Conservation (phyloP, 2,888 invertebrate genomes). For the Pandemis heparana region DNA sequence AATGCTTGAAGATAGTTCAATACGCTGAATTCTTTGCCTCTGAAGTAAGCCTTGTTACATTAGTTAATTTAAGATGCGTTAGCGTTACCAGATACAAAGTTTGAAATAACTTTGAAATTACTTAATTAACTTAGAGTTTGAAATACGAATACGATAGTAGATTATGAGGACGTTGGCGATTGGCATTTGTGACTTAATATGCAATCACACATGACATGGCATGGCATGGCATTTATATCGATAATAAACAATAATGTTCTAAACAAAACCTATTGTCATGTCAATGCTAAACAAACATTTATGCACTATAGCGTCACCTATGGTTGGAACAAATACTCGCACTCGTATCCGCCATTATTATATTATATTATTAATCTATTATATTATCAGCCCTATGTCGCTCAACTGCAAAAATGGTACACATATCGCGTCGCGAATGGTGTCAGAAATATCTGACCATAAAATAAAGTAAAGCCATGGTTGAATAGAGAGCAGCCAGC, state of each 20-base stretch:
- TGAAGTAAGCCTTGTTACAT: neutral
- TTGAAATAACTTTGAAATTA: no score
- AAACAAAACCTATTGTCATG: neutral
- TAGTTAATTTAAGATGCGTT: neutral
- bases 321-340: neutral
- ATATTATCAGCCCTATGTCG: no score
- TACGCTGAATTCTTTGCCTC: constrained; percentile 4
- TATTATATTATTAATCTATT: no score
- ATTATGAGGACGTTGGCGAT: no score
- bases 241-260: neutral
- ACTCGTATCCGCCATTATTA: neutral
- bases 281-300: neutral
- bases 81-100: no score
- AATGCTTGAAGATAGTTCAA: constrained; percentile 12
- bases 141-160: no score
- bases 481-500: no score
- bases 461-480: no score
- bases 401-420: no score
- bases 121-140: no score
- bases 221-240: neutral
- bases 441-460: no score
- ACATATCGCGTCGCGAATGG: no score
- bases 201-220: neutral
- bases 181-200: neutral
- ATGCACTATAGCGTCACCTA: neutral